phyloP scores from a whole-genome alignment of 2,888 invertebrate species.

The Drosophila melanosoma region DNA sequence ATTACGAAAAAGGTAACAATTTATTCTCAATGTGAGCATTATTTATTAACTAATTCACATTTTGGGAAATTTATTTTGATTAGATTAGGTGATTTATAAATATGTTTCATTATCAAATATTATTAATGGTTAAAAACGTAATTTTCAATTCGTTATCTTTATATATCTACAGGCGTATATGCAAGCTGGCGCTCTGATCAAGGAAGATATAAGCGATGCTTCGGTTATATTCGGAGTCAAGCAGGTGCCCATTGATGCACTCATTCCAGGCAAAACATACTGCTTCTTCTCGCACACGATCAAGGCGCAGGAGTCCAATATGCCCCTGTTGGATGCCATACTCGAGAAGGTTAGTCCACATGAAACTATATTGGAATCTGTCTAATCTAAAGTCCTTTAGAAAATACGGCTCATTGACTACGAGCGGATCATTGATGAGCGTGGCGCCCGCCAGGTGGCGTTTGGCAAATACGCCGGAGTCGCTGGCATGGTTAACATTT shows the following conservation, averaged over 20 bases:
- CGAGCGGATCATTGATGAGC: conserved; percentile 96
- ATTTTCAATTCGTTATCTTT: neutral
- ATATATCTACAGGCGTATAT: conserved; percentile 89
- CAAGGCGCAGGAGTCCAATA: conserved; percentile 99
- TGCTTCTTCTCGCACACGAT: conserved; percentile 99
- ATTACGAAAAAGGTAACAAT: conserved; percentile 8
- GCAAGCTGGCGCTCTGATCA: conserved; percentile 95
- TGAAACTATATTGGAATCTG: neutral
- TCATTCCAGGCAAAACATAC: conserved; percentile 98
- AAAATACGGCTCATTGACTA: conserved; percentile 98
- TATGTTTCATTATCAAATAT: neutral
- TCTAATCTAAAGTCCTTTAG: conserved; percentile 41
- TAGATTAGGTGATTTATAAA: conserved; percentile 63
- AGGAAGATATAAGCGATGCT: conserved; percentile 98
- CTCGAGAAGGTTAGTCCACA: conserved; percentile 89
- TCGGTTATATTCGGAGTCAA: conserved; percentile 99
- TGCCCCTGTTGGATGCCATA: conserved; percentile 98
- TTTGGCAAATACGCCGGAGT: conserved; percentile 99
- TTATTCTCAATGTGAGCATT: conserved; percentile 11
- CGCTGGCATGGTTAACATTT: conserved; percentile 99
- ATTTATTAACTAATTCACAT: neutral
- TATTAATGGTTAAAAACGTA: neutral
- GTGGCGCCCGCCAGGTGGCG: conserved; percentile 96
- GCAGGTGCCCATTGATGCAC: conserved; percentile 91
- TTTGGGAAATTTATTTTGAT: conserved; percentile 1